Conservation (phyloP, 2,113 vertebrate genomes). For the Meriones unguiculatus region DNA sequence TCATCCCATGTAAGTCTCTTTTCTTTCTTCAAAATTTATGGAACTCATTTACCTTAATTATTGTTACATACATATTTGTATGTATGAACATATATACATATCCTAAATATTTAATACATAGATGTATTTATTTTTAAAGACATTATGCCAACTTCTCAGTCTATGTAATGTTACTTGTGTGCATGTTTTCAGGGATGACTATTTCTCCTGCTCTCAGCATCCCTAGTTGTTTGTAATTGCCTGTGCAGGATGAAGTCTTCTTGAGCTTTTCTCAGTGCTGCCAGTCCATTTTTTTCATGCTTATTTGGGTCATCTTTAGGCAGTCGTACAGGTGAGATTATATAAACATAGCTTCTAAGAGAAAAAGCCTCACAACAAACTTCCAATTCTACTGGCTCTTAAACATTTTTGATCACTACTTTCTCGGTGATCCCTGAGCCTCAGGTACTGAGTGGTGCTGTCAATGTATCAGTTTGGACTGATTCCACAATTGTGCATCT, state of each 20-base stretch:
- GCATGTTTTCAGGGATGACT: neutral
- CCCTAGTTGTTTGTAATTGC: no score
- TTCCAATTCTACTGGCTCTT: neutral
- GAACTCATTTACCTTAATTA: neutral
- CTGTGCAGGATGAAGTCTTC: neutral
- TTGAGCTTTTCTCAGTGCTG: neutral
- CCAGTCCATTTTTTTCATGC: neutral
- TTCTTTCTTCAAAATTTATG: neutral
- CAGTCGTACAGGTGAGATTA: neutral
- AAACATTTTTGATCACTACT: neutral
- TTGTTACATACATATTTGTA: neutral
- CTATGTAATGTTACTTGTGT: neutral
- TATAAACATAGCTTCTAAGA: neutral
- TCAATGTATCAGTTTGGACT: no score
- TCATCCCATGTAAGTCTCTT: neutral
- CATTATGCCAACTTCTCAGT: neutral
- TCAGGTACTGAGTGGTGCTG: neutral
- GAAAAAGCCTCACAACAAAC: neutral
- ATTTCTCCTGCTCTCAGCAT: neutral
- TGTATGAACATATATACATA: neutral
- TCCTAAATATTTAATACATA: neutral
- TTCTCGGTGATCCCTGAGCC: no score
- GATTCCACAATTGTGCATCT: neutral
- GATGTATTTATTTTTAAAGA: neutral
- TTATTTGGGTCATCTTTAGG: neutral